Conservation (phyloP, 2,888 invertebrate species). For the Cecidostiba fungosa region DNA sequence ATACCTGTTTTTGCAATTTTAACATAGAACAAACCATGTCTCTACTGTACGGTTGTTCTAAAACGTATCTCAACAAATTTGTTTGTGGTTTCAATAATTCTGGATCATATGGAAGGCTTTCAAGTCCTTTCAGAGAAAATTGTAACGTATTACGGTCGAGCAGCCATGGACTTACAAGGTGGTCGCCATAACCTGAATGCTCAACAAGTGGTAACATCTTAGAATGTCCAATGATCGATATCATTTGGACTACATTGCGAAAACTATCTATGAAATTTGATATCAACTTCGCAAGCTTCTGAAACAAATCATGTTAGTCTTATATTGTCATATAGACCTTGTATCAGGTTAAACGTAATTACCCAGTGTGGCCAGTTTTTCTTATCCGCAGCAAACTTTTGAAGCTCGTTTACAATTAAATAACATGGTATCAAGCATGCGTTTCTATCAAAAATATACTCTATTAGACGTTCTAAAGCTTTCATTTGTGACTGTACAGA, state of each 20-base stretch:
- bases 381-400: slow-evolving; percentile 92
- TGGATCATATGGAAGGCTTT: slow-evolving; percentile 92
- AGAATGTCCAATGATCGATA: slow-evolving; percentile 94
- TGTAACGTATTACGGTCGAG: slow-evolving; percentile 92
- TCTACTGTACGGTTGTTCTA: slow-evolving; percentile 96
- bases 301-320: slow-evolving; percentile 72
- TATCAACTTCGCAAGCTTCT: slow-evolving; percentile 92
- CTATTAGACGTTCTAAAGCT: slow-evolving; percentile 90
- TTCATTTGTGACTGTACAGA: slow-evolving; percentile 91
- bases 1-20: slow-evolving; percentile 93
- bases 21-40: slow-evolving; percentile 98
- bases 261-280: slow-evolving; percentile 96
- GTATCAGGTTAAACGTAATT: slow-evolving; percentile 68
- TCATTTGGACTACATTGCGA: slow-evolving; percentile 96
- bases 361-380: slow-evolving; percentile 96
- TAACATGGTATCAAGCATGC: slow-evolving; percentile 96
- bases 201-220: slow-evolving; percentile 97
- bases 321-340: slow-evolving; percentile 18
- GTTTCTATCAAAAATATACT: slow-evolving; percentile 95
- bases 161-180: slow-evolving; percentile 95
- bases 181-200: slow-evolving; percentile 94
- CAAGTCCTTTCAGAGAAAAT: slow-evolving; percentile 84
- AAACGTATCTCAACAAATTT: slow-evolving; percentile 91
- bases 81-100: slow-evolving; percentile 95
- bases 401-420: slow-evolving; percentile 96